phyloP scores from a whole-genome alignment of 1,140 invertebrate species.

The Zeugodacus cucurbitae region DNA sequence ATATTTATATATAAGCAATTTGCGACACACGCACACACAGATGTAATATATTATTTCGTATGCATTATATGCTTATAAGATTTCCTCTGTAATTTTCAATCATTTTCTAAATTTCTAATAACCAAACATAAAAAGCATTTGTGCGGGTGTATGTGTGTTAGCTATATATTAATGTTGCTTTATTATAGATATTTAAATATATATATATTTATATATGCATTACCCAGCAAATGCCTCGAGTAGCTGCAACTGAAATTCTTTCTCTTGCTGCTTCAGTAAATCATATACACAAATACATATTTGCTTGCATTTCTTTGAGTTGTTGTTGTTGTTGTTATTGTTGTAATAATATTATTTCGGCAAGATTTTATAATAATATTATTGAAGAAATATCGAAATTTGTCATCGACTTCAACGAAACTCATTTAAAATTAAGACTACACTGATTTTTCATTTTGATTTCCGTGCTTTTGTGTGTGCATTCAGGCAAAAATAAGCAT shows the following conservation, averaged over 20 bases:
- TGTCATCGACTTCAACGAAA: slow-evolving; percentile 7
- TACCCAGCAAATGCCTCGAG: neutral
- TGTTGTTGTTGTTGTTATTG: slow-evolving; percentile 31
- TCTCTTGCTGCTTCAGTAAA: neutral
- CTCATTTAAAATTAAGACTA: slow-evolving; percentile 2
- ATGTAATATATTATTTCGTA: neutral
- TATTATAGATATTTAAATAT: neutral
- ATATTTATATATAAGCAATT: neutral
- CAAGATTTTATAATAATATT: slow-evolving; percentile 24
- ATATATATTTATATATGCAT: neutral
- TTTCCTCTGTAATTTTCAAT: slow-evolving; percentile 34
- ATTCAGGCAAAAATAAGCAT: neutral
- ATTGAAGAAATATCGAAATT: slow-evolving; percentile 5
- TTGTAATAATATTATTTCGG: neutral
- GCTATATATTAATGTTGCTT: neutral
- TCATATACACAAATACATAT: neutral
- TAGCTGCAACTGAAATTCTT: neutral
- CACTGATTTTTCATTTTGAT: neutral
- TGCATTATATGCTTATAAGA: slow-evolving; percentile 18
- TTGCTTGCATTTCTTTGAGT: slow-evolving; percentile 21
- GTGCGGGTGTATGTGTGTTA: neutral
- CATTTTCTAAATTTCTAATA: slow-evolving; percentile 27
- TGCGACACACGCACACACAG: neutral
- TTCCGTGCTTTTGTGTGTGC: neutral
- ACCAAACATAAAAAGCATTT: neutral